phyloP scores from a whole-genome alignment of 2,888 invertebrate species.

The Archips xylosteana region DNA sequence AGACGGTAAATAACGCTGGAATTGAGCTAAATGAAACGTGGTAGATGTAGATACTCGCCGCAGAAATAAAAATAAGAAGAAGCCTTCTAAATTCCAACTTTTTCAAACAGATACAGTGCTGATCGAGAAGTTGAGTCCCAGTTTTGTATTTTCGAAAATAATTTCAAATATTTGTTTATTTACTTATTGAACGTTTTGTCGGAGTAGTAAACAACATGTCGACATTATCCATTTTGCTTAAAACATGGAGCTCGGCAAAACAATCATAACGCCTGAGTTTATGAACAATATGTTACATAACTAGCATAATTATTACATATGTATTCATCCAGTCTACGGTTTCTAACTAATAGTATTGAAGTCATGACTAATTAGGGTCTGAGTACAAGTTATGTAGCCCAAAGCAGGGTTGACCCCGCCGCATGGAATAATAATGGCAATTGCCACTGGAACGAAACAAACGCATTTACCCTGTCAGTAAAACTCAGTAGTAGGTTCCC shows the following conservation, averaged over 20 bases:
- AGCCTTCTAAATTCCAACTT: not conserved
- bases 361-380: conserved; percentile 6
- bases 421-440: not conserved
- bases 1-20: not conserved
- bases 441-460: conserved; percentile 5
- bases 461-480: conserved; percentile 1
- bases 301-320: not conserved
- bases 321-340: not conserved
- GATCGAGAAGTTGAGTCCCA: no score
- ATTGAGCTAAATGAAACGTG: not conserved
- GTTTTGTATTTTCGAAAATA: no score
- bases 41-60: not conserved
- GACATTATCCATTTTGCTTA: no score
- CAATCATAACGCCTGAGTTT: no score
- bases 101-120: no score
- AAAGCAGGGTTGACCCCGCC: conserved; percentile 2
- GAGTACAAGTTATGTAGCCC: conserved; percentile 10
- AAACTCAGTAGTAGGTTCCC: not conserved
- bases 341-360: not conserved
- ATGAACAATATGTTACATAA: not conserved
- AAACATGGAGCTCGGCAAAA: no score
- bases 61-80: no score
- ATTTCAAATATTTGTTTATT: no score
- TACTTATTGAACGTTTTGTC: no score
- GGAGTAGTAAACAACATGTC: no score